Percentiles rank a stretch among this genome's conserved stretches.
phyloP scores from a whole-genome alignment of 2,888 invertebrate species.

The Hybos culiciformis region DNA sequence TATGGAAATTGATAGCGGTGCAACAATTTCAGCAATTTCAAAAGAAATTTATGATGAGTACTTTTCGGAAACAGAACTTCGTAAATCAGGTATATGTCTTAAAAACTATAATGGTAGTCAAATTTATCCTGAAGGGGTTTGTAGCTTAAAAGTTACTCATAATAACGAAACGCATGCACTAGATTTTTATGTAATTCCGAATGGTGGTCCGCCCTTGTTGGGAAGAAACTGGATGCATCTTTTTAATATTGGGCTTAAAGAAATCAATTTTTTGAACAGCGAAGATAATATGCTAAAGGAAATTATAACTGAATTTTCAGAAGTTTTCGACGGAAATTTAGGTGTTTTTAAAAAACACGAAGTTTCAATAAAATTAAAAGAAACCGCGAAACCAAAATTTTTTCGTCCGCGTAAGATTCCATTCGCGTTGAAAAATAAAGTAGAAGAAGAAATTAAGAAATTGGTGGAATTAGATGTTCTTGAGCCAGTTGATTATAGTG shows the following conservation, averaged over 20 bases:
- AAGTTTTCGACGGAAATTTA: conserved; percentile 5
- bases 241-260: conserved; percentile 3
- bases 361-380: conserved; percentile 6
- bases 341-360: conserved; percentile 8
- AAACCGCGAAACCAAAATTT: conserved; percentile 7
- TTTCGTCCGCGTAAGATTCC: conserved; percentile 6
- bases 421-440: conserved; percentile 8
- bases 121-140: conserved; percentile 4
- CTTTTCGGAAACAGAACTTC: conserved; percentile 5
- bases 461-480: conserved; percentile 5
- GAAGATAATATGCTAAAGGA: background rate
- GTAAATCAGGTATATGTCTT: background rate
- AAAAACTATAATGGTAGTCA: conserved; percentile 4
- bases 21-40: conserved; percentile 9
- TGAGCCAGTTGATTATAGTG: conserved; percentile 7
- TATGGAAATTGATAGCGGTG: conserved; percentile 10
- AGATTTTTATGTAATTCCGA: conserved; percentile 4
- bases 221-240: conserved; percentile 2
- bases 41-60: conserved; percentile 3
- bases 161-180: conserved; percentile 1
- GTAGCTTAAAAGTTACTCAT: conserved; percentile 4
- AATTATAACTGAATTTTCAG: background rate
- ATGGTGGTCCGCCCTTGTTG: conserved; percentile 4
- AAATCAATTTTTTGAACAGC: conserved; percentile 6
- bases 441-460: conserved; percentile 3